These are phyloP conservation scores for Microplitis deprimator DNA, from an alignment of 2,888 invertebrate species.

Conservation along the genomic window DNA sequence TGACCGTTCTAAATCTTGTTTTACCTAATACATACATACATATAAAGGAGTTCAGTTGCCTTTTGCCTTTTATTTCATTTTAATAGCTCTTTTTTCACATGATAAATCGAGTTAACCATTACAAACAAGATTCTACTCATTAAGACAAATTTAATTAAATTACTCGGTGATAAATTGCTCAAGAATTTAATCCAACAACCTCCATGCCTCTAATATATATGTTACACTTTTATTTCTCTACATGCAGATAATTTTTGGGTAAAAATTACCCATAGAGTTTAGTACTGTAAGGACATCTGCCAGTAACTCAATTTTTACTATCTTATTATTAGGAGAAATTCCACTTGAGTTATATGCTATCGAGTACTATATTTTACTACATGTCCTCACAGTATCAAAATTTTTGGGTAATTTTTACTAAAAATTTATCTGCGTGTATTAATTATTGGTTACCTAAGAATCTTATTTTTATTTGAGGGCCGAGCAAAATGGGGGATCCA, in stretches of 20 bases:
- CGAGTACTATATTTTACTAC: no score
- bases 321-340: no score
- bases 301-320: no score
- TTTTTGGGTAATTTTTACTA: no score
- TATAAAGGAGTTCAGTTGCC: background rate
- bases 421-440: no score
- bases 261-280: no score
- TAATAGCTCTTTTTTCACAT: background rate
- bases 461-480: no score
- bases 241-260: background rate
- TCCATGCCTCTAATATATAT: background rate
- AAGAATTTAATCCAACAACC: background rate
- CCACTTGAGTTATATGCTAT: no score
- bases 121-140: background rate
- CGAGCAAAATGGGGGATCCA: no score
- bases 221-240: background rate
- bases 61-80: background rate
- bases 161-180: background rate
- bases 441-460: no score
- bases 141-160: constrained; percentile 1
- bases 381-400: no score
- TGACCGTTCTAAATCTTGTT: constrained; percentile 1
- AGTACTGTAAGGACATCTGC: no score
- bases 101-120: background rate
- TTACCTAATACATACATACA: background rate